Base-by-base conservation (phyloP, 2,797 vertebrate species). In the Pseudocheirus occidentalis region DNA sequence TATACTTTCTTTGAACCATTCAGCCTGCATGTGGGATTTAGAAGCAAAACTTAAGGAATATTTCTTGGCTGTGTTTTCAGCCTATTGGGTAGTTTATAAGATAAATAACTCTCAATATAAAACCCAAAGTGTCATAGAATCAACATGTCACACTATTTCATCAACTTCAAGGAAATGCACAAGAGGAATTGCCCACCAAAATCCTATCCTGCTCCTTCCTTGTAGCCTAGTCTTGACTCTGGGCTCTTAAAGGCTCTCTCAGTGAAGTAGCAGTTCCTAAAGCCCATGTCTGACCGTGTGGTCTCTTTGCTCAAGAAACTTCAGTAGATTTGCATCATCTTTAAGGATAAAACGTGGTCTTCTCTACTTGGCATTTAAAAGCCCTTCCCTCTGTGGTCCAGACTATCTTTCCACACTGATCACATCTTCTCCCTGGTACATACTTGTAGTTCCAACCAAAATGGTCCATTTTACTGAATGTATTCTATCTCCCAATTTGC, bases 41-140 rank as follows among this genome's bases (percentile, higher is more conserved):
- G 53, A 90, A 54, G 54, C 9, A 94, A 90, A 94, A 66, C 73
- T 55, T 94, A 53, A 92, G 93, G n/a, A 73, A 90, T 87, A 24
- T 96, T 93, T 95, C 54, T 96, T 59, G 55, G 29, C 52, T 94
- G 21, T 54, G 0, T 62, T 95, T 66, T 66, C 28, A 95, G 62
- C 29, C 81, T 58, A 24, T 52, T 52, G 81, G 59, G 93, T 40
- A 96, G 10, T 92, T 95, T 95, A 81, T 57, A 95, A 96, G 73
- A 91, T 62, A 97, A 90, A 90, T 92, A 92, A 92, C 91, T 96
- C 89, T 93, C 96, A 97, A 93, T 73, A 57, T 91, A 92, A 95
- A 96, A 93, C 29, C 81, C 87, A 94, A 95, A 90, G 21, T 46
- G 21, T 81, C 40, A 81, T 87, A 87, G 50, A 96, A n/a, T 59